A percentile compares a stretch with the other conserved stretches of the same genome.
Conservation (phyloP, 2,888 invertebrate species). For the Masnerella sp. region DNA sequence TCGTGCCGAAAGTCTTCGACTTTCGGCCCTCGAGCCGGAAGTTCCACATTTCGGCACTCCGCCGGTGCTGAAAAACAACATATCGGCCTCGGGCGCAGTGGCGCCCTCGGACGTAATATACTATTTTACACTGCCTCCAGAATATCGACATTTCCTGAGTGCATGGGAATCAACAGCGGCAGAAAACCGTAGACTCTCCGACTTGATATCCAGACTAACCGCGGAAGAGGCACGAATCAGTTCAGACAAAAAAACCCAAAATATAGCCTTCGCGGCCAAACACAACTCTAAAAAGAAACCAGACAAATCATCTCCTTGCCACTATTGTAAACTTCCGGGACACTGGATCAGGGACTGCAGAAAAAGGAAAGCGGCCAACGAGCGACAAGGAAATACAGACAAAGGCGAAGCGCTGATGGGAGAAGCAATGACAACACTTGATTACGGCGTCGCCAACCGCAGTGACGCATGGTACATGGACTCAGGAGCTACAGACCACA, state of each 20-base stretch:
- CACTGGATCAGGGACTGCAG: conserved; percentile 36
- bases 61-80: too few relatives aligned
- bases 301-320: conserved; percentile 47
- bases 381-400: not conserved
- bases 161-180: conserved; percentile 59
- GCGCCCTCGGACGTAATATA: too few relatives aligned
- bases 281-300: conserved; percentile 38
- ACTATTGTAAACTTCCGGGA: conserved; percentile 51
- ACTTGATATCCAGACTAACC: conserved; percentile 39
- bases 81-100: too few relatives aligned
- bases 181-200: conserved; percentile 18
- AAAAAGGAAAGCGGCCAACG: conserved; percentile 22
- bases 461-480: not conserved
- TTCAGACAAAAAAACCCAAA: conserved; percentile 15
- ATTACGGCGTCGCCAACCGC: not conserved
- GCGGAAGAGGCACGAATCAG: conserved; percentile 33
- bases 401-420: not conserved
- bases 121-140: conserved; percentile 57
- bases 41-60: too few relatives aligned
- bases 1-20: too few relatives aligned
- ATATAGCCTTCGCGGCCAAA: conserved; percentile 28
- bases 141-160: conserved; percentile 47
- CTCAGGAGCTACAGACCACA: conserved; percentile 8
- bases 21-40: too few relatives aligned
- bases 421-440: not conserved